Evolutionary conservation across 2,888 invertebrate species (phyloP), one percentile per base, ranked within the genome.

Genomic region (Catocala nupta): DNA sequence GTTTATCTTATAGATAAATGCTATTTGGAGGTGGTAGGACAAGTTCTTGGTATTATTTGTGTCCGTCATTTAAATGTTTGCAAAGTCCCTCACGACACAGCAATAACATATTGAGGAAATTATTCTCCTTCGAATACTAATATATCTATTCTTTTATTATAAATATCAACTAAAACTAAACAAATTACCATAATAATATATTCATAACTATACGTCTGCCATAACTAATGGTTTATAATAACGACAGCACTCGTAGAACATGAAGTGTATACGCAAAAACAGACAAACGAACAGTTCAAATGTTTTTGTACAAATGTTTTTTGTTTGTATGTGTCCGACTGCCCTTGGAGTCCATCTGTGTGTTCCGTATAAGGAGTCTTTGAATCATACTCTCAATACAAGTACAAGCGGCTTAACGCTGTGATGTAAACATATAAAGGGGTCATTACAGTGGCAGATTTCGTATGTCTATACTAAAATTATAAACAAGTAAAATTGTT

Each of bases 361-460:
- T 65, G 71, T 67, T 63, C 77, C 72, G 68, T 78, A 76, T 77
- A 67, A 68, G 77, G 76, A 64, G 59, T 56, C 68, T 68, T 75
- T 71, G 72, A 74, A 72, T 72, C 77, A 77, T 65, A 57, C 12
- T 71, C 62, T 65, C 44, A 51, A 55, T 68, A 76, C 57, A 66
- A n/a, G n/a, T 68, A 76, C 57, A 39, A 65, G 54, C n/a, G 47
- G 50, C 13, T 49, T 47, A 63, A 67, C 65, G 54, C 55, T 59
- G 57, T 49, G 33, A 68, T 56, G 44, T 69, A 25, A 25, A 5
- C 12, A 7, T 55, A 25, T 68, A 47, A 73, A 53, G 73, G 55
- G 36, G 50, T 10, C 7, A 12, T 16, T 57, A 65, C 53, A 59
- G 13, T 62, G 65, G 55, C 57, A 34, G 45, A 57, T 55, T 34